These are phyloP conservation scores for Gastracanthus pulcherrimus DNA, from an alignment of 2,888 invertebrate species.

Conservation along the genomic window DNA sequence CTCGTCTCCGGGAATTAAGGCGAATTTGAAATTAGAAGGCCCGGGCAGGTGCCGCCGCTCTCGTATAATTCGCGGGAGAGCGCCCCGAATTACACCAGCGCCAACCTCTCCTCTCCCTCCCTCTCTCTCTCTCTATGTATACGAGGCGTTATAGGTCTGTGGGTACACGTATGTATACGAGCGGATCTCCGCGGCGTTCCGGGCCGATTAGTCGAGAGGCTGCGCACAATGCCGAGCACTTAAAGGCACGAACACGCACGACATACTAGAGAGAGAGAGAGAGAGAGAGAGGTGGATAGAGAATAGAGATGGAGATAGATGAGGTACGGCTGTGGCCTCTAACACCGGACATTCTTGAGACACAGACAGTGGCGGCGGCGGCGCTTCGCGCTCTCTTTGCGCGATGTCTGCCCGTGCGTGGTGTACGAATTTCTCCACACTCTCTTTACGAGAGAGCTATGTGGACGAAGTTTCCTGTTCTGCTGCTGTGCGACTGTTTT, in stretches of 20 bases:
- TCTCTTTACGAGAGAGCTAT: background rate
- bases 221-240: constrained; percentile 40
- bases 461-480: too few species aligned
- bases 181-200: constrained; percentile 29
- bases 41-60: constrained; percentile 54
- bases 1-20: constrained; percentile 46
- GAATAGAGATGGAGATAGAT: too few species aligned
- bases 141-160: constrained; percentile 42
- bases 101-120: background rate
- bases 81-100: constrained; percentile 27
- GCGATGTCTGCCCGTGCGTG: too few species aligned
- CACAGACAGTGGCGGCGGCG: too few species aligned
- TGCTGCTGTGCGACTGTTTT: too few species aligned
- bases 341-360: constrained; percentile 12
- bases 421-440: too few species aligned
- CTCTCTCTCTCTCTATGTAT: background rate
- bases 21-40: constrained; percentile 52
- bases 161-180: too few species aligned
- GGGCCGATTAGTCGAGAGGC: constrained; percentile 42
- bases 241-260: constrained; percentile 10
- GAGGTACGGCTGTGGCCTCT: background rate
- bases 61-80: too few species aligned
- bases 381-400: too few species aligned
- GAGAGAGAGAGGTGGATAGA: background rate
- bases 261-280: background rate